Percentiles rank a stretch among this genome's conserved stretches.
Evolutionary conservation across 2,888 invertebrate genomes (phyloP).

Genomic region (Harpagoxenus sublaevis): DNA sequence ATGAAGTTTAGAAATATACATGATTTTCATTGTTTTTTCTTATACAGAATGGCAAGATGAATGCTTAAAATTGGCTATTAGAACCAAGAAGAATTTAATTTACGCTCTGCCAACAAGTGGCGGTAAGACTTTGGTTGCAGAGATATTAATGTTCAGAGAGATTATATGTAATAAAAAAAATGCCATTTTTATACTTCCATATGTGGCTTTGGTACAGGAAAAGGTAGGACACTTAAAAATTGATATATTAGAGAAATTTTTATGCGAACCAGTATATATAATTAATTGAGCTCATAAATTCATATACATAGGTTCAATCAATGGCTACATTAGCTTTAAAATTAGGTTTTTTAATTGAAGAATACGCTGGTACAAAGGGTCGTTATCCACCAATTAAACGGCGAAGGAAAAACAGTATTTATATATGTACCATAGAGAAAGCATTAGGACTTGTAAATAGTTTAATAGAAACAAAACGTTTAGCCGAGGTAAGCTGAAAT

Average conservation of each 20-base stretch:
- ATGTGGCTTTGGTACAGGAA: conserved; percentile 98
- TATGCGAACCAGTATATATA: background rate
- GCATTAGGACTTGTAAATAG: conserved; percentile 94
- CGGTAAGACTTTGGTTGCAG: conserved; percentile 98
- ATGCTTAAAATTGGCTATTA: conserved; percentile 93
- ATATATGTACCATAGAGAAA: conserved; percentile 98
- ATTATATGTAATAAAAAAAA: conserved; percentile 93
- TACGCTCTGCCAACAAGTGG: conserved; percentile 98
- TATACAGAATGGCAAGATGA: conserved; percentile 97
- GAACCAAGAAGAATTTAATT: conserved; percentile 92
- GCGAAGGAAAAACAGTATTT: conserved; percentile 92
- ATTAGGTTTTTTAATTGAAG: conserved; percentile 96
- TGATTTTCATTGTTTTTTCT: conserved; percentile 27
- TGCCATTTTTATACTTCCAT: conserved; percentile 96
- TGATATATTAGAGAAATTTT: background rate
- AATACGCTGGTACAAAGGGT: conserved; percentile 97
- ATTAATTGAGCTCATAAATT: conserved; percentile 38
- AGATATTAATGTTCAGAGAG: conserved; percentile 96
- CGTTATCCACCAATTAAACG: conserved; percentile 93
- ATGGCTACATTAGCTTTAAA: conserved; percentile 95
- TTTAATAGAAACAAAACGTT: conserved; percentile 92
- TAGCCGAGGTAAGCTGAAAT: conserved; percentile 86
- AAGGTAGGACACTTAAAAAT: conserved; percentile 89
- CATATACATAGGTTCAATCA: conserved; percentile 89
- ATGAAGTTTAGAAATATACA: background rate